phyloP scores from a whole-genome alignment of 2,888 invertebrate species.

The Morpho helenor region DNA sequence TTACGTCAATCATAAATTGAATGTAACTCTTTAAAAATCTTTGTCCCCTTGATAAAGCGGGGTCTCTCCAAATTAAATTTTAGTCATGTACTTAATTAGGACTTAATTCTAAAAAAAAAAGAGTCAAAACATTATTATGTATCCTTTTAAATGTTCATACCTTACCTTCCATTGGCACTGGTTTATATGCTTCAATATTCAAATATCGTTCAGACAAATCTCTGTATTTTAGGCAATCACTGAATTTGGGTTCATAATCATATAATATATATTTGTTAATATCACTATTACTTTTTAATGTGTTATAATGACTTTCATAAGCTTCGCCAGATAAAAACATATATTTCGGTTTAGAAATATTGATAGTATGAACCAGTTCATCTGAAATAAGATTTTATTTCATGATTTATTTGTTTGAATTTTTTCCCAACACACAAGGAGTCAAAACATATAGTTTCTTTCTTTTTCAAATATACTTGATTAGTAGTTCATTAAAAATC shows the following conservation, averaged over 20 bases:
- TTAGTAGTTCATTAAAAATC: too few relatives aligned
- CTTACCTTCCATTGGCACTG: constrained; percentile 43
- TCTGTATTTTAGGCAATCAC: constrained; percentile 32
- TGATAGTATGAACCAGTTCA: constrained; percentile 48
- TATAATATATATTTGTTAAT: constrained; percentile 41
- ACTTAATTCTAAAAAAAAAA: too few relatives aligned
- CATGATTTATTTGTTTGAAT: not conserved
- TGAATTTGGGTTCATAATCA: constrained; percentile 27
- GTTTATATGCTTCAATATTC: constrained; percentile 35
- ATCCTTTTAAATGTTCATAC: not conserved
- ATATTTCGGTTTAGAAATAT: constrained; percentile 53
- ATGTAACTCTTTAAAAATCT: too few relatives aligned
- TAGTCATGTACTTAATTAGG: too few relatives aligned
- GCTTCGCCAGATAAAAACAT: constrained; percentile 48
- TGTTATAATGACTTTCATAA: constrained; percentile 37
- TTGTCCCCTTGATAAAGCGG: too few relatives aligned
- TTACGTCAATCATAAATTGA: not conserved
- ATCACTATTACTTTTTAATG: constrained; percentile 32
- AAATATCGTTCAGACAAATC: constrained; percentile 33
- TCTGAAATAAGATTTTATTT: constrained; percentile 37
- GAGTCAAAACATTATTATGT: not conserved
- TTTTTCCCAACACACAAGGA: not conserved
- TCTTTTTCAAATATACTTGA: too few relatives aligned
- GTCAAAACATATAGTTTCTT: too few relatives aligned
- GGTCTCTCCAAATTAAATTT: too few relatives aligned